A percentile compares a stretch with the other conserved stretches of the same genome.
These are phyloP conservation scores for Magallana gigas DNA, from an alignment of 1,140 invertebrate species.

Conservation along the genomic window DNA sequence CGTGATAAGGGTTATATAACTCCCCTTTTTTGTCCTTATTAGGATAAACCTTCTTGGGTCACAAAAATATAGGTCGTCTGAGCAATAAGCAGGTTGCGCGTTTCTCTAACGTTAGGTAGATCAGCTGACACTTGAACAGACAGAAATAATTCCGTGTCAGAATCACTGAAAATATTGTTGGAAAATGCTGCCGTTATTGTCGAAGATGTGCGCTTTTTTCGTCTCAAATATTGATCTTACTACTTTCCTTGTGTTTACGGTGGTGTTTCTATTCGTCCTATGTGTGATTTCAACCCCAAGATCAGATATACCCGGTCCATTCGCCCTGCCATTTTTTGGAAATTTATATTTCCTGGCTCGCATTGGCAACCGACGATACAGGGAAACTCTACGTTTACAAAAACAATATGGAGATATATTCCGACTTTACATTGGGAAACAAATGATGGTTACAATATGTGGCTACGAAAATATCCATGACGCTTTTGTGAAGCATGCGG, in stretches of 20 bases:
- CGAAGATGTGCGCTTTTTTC: not conserved
- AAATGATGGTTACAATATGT: slow-evolving; percentile 56
- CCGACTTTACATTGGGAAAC: slow-evolving; percentile 57
- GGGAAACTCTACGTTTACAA: slow-evolving; percentile 18
- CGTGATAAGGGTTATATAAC: too few relatives aligned
- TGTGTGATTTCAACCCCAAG: not conserved
- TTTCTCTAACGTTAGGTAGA: too few relatives aligned
- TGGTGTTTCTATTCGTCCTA: not conserved
- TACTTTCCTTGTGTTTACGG: not conserved
- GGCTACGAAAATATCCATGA: slow-evolving; percentile 60
- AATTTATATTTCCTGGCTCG: slow-evolving; percentile 45
- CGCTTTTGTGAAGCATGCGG: slow-evolving; percentile 58
- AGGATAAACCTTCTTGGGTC: too few relatives aligned
- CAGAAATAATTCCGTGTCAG: too few relatives aligned
- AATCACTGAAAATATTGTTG: too few relatives aligned
- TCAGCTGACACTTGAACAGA: too few relatives aligned
- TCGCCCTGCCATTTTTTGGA: slow-evolving; percentile 51
- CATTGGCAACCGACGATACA: not conserved
- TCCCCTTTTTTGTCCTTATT: too few relatives aligned
- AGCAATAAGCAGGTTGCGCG: too few relatives aligned
- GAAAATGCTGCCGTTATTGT: too few relatives aligned
- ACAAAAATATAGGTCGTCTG: too few relatives aligned
- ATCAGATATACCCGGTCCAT: slow-evolving; percentile 51
- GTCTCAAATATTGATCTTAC: not conserved
- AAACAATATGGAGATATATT: slow-evolving; percentile 59